Evolutionary conservation across 2,797 vertebrate genomes (phyloP).

Genomic region (Pantherophis vulpinus): DNA sequence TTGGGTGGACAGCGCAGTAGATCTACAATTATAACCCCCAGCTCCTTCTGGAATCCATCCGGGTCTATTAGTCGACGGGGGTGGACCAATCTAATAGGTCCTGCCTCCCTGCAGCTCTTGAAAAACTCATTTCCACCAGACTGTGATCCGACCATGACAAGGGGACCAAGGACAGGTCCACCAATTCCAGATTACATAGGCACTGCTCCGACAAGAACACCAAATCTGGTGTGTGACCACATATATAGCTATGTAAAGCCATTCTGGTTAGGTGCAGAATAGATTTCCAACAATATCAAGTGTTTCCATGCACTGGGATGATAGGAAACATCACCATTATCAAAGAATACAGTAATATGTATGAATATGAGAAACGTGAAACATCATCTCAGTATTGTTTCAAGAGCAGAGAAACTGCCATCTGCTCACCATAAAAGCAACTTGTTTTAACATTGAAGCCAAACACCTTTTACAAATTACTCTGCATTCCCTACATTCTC

Average conservation of each 20-base stretch:
- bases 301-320: neutral
- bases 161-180: too few species aligned
- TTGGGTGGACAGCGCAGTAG: too few species aligned
- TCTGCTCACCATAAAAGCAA: slow-evolving; percentile 33
- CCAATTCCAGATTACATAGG: too few species aligned
- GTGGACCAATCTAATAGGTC: too few species aligned
- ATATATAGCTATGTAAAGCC: neutral
- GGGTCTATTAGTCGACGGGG: too few species aligned
- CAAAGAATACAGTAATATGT: neutral
- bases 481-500: slow-evolving; percentile 59
- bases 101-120: too few species aligned
- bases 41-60: too few species aligned
- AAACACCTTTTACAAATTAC: slow-evolving; percentile 64
- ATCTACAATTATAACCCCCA: too few species aligned
- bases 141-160: too few species aligned
- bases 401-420: neutral
- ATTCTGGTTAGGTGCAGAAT: neutral
- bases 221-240: too few species aligned
- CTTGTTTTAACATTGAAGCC: slow-evolving; percentile 9
- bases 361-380: neutral
- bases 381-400: neutral
- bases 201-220: too few species aligned
- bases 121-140: too few species aligned
- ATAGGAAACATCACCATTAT: neutral
- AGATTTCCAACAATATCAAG: neutral